Evolutionary conservation across 2,113 vertebrate species (phyloP), one percentile per base, ranked within the genome.

Genomic region (Oenanthe melanoleuca): DNA sequence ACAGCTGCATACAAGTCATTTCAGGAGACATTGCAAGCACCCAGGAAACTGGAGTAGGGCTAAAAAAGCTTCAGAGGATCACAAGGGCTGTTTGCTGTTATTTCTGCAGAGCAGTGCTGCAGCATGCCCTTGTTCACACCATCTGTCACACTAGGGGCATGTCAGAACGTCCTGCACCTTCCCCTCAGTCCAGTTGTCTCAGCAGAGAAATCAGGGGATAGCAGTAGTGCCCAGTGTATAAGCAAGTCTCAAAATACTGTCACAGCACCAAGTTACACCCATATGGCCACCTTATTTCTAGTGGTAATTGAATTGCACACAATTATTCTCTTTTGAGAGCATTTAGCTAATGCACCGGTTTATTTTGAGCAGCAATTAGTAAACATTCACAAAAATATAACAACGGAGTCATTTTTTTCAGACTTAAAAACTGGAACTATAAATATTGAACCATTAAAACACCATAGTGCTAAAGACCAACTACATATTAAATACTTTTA

Each of bases 221-320:
- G 37, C 22, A 40, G 40, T 19, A 52, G 40, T 28, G 40, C 14
- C n/a, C 31, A 29, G 22, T 42, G 21, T 12, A 38, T 19, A 71
- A 37, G 3, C 9, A 59, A 73, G 28, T 21, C 45, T 87, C 31
- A 52, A 38, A 81, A 88, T 75, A 23, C 8, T n/a, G 20, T 33
- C 33, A 25, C 5, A 56, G 64, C 57, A 56, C 3, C 3, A 14
- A 34, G 28, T 73, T 69, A 18, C 2, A 0, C 10, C 12, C 12
- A 31, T 1, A 0, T 0, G 0, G 4, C 42, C 50, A 34, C 24
- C 1, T 9, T 52, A 1, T 71, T 79, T 86, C 8, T 11, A 55
- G 1, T 7, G 5, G 47, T 33, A 47, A 47, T 14, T 47, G 23
- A 89, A 67, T 29, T 42, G 33, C 14, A 59, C 12, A 8, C 6